Percentiles rank a stretch among this genome's conserved stretches.
phyloP scores from a whole-genome alignment of 2,113 vertebrate genomes.

The Neolamprologus kungweensis region DNA sequence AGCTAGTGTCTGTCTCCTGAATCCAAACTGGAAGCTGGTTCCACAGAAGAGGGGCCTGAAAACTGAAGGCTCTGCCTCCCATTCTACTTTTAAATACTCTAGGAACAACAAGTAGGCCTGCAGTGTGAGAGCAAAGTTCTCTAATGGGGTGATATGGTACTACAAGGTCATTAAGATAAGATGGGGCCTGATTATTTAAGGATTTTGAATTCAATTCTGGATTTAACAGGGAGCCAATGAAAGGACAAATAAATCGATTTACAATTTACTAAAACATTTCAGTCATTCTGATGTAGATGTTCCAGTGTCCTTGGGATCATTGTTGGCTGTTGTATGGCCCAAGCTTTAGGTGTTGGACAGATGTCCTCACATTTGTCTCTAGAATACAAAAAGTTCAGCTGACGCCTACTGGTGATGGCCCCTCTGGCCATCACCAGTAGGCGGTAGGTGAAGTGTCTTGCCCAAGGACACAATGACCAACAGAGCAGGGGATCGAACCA shows the following conservation, averaged over 20 bases:
- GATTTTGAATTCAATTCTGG: too few relatives aligned
- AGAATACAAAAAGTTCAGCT: not conserved
- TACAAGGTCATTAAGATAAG: accelerated
- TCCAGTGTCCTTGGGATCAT: not conserved
- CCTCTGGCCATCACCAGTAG: not conserved
- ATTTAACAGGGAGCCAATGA: not conserved
- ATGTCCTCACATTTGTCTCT: not conserved
- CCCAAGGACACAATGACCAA: not conserved
- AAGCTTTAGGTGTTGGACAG: not conserved
- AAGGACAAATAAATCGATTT: not conserved
- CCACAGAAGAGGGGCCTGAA: not conserved
- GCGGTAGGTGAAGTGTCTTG: not conserved
- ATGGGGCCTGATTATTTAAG: not conserved
- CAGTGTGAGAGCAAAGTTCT: accelerated
- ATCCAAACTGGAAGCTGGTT: not conserved
- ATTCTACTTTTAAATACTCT: not conserved
- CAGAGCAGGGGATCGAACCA: not conserved
- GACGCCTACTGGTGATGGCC: too few relatives aligned
- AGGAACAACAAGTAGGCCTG: accelerated
- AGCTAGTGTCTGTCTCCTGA: accelerated
- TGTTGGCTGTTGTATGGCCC: not conserved
- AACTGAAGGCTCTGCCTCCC: not conserved
- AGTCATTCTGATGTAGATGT: not conserved
- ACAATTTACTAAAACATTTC: not conserved
- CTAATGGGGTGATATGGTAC: not conserved